phyloP scores from a whole-genome alignment of 2,113 vertebrate genomes.

The Hemichromis elongatus region DNA sequence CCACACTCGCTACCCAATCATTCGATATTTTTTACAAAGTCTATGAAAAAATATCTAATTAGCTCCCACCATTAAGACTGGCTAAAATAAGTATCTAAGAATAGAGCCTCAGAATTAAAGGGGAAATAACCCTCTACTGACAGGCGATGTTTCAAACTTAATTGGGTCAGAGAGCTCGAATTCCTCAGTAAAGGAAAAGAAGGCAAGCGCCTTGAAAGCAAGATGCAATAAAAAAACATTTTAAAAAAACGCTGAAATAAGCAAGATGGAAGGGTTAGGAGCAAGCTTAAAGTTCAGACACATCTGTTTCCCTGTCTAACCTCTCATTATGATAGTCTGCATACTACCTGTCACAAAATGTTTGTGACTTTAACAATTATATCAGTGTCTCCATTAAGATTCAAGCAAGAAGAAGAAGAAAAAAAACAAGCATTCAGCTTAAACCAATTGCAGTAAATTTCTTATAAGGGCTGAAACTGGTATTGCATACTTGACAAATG shows the following conservation, averaged over 20 bases:
- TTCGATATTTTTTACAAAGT: neutral
- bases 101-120: constrained; percentile 2
- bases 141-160: constrained; percentile 22
- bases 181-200: constrained; percentile 11
- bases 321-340: neutral
- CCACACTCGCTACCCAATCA: neutral
- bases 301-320: constrained; percentile 20
- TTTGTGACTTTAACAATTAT: neutral
- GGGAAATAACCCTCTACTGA: neutral
- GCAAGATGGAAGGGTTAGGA: constrained; percentile 6
- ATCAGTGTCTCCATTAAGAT: neutral
- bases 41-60: constrained; percentile 1
- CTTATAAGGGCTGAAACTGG: neutral
- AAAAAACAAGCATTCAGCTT: neutral
- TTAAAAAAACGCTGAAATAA: neutral
- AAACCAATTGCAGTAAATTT: neutral
- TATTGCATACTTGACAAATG: neutral
- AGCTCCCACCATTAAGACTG: neutral
- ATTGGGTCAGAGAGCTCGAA: constrained; percentile 26
- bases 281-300: neutral
- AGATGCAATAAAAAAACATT: neutral
- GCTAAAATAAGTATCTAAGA: neutral
- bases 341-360: neutral
- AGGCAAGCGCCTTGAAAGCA: neutral
- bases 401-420: neutral